These are phyloP conservation scores for Muntiacus reevesi DNA, from an alignment of 2,113 vertebrate species.

Conservation along the genomic window DNA sequence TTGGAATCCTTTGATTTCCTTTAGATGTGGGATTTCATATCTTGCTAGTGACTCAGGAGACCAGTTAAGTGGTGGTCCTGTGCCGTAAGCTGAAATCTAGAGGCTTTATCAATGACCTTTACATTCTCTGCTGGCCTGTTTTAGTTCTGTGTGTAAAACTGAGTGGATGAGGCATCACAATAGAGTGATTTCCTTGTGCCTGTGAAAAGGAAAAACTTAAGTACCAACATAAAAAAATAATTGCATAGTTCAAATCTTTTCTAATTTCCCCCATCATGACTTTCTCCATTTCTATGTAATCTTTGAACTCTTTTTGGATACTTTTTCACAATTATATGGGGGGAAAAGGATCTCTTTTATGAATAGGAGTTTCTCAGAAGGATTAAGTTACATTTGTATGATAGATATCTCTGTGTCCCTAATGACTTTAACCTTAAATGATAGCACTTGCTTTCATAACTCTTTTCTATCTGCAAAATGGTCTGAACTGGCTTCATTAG, in stretches of 20 bases:
- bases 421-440: conserved; percentile 43
- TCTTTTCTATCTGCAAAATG: conserved; percentile 41
- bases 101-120: not conserved
- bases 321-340: not conserved
- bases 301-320: not conserved
- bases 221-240: not conserved
- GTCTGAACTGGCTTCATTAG: conserved; percentile 9
- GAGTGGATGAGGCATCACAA: not conserved
- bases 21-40: not conserved
- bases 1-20: not conserved
- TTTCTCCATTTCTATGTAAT: conserved; percentile 6
- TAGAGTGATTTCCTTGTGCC: not conserved
- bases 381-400: conserved; percentile 13
- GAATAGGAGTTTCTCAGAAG: not conserved
- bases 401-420: not conserved
- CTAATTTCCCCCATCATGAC: not conserved
- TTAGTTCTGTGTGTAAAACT: not conserved
- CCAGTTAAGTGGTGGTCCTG: not conserved
- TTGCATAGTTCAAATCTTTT: not conserved
- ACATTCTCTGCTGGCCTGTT: not conserved
- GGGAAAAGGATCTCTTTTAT: not conserved
- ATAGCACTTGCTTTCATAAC: conserved; percentile 31
- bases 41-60: not conserved
- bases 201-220: not conserved
- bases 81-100: not conserved